Base-by-base conservation (phyloP, 1,140 invertebrate genomes). In the Pseudobourletiella spinata region DNA sequence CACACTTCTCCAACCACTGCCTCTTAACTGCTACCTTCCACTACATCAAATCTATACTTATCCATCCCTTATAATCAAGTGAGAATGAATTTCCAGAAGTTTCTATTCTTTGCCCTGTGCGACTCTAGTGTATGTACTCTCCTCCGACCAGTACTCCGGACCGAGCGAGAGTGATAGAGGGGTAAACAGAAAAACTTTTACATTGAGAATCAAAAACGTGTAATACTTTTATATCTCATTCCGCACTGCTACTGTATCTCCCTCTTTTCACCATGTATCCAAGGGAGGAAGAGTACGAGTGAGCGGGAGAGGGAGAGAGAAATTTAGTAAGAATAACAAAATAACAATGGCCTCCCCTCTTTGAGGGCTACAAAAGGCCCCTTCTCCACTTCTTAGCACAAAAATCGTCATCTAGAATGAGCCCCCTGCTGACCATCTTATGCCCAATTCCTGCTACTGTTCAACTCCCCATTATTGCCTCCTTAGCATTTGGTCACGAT, bases 401-500 rank as follows among this genome's bases (percentile, higher is more conserved):
- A 56, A 54, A 57, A 56, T 44, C 42, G 54, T 61, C 42, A 62
- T 57, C 44, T 58, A 43, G 52, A 14, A 22, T 46, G 24, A 43
- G 42, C 61, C 61, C 56, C 61, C 61, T 52, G 56, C 44, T 14
- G 56, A 2, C 25, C 29, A 48, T 58, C 43, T 29, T 62, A 24
- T 57, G 44, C 60, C 56, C 61, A 58, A 63, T 63, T 63, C 61
- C 56, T 58, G 61, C 61, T 63, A 63, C 61, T 63, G 61, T 63
- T 63, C 56, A 54, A 58, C 56, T 51, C 55, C 39, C 56, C 50
- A 62, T 62, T 56, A 62, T 46, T 24, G 35, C 48, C 51, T 18
- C 48, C 60, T 62, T 57, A 62, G 60, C 60, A 46, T 62, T 57
- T 62, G 60, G 54, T 56, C 60, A 62, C 60, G 60, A 62, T 58